phyloP scores from a whole-genome alignment of 1,140 invertebrate species.

The Pseudomyrmex dendroicus region DNA sequence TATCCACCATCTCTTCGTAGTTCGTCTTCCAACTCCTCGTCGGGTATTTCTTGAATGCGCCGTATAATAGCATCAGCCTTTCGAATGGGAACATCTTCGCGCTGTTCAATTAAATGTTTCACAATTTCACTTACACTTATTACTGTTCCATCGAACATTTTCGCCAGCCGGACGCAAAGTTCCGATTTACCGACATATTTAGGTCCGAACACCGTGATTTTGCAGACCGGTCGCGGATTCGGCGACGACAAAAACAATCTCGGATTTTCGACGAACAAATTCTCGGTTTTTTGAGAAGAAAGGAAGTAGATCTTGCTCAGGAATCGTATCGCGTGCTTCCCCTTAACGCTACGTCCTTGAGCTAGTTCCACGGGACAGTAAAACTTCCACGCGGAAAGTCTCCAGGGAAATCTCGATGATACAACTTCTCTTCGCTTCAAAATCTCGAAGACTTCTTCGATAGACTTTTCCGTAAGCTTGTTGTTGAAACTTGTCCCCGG shows the following conservation, averaged over 20 bases:
- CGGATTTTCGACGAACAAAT: slow-evolving; percentile 86
- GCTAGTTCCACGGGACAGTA: slow-evolving; percentile 87
- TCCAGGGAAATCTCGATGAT: slow-evolving; percentile 78
- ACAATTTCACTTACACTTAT: slow-evolving; percentile 76
- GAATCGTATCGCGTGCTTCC: slow-evolving; percentile 86
- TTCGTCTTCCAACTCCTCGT: slow-evolving; percentile 68
- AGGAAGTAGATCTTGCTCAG: slow-evolving; percentile 87
- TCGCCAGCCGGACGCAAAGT: slow-evolving; percentile 77
- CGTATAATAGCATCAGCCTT: slow-evolving; percentile 80
- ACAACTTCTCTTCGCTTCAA: slow-evolving; percentile 70
- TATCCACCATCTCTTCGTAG: slow-evolving; percentile 83
- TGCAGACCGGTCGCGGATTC: slow-evolving; percentile 79
- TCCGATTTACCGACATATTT: slow-evolving; percentile 79
- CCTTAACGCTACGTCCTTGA: slow-evolving; percentile 82
- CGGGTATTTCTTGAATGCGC: slow-evolving; percentile 76
- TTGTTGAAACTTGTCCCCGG: neutral
- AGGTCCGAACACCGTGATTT: slow-evolving; percentile 83
- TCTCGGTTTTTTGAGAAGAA: slow-evolving; percentile 81
- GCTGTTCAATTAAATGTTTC: slow-evolving; percentile 79
- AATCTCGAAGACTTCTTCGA: slow-evolving; percentile 76
- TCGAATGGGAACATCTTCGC: slow-evolving; percentile 45
- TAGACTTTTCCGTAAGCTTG: slow-evolving; percentile 44
- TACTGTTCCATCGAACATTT: slow-evolving; percentile 75
- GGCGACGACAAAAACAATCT: slow-evolving; percentile 84
- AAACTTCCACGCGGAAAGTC: slow-evolving; percentile 85